A percentile compares a stretch with the other conserved stretches of the same genome.
These are phyloP conservation scores for Thinocorus orbignyianus DNA, from an alignment of 2,113 vertebrate species.

Conservation along the genomic window DNA sequence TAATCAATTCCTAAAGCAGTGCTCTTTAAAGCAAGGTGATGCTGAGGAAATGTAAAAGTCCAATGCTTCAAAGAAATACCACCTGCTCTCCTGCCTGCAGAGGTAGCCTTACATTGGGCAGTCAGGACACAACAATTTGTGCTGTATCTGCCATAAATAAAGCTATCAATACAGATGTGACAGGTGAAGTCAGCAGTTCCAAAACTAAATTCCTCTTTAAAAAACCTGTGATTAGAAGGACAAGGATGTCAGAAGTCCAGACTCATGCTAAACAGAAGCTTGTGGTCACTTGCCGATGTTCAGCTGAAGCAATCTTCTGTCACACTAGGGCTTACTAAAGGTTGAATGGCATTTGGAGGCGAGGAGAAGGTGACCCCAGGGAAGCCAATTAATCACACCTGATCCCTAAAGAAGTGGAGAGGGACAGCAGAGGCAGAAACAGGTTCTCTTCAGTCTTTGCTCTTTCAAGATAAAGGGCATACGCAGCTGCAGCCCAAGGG, in stretches of 20 bases:
- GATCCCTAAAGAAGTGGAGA: not conserved
- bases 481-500: not conserved
- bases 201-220: not conserved
- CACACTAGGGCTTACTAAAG: not conserved
- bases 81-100: not conserved
- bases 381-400: not conserved
- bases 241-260: not conserved
- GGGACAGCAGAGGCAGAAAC: not conserved
- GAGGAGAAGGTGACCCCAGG: not conserved
- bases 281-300: not conserved
- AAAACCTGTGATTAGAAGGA: not conserved
- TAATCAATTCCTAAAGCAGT: not conserved
- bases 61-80: not conserved
- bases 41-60: conserved; percentile 4
- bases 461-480: not conserved
- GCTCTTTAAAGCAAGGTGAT: not conserved
- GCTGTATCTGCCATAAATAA: not conserved
- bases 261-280: not conserved
- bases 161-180: not conserved
- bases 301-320: not conserved
- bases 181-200: conserved; percentile 2
- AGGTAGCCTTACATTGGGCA: not conserved
- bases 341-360: not conserved
- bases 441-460: not conserved
- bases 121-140: not conserved